A percentile compares a stretch with the other conserved stretches of the same genome.
Evolutionary conservation across 2,113 vertebrate genomes (phyloP).

Genomic region (Otocyon megalotis): DNA sequence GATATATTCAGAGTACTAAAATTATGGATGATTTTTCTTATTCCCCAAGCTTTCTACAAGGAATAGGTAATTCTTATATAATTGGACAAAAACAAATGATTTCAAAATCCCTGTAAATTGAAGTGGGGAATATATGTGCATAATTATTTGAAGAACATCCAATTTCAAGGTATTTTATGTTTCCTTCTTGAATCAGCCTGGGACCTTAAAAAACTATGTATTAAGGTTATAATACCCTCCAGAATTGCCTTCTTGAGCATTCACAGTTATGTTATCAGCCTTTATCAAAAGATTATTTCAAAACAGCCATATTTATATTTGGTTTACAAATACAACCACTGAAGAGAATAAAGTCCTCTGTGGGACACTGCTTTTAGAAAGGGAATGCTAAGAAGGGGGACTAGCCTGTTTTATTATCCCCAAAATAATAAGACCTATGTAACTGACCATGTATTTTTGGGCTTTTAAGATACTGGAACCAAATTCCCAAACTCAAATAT

Average conservation of each 20-base stretch:
- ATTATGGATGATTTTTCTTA: neutral
- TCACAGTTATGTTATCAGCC: neutral
- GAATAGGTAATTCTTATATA: neutral
- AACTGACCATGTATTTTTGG: neutral
- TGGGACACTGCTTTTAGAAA: neutral
- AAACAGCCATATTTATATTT: neutral
- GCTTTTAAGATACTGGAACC: neutral
- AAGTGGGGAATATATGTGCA: neutral
- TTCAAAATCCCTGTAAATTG: neutral
- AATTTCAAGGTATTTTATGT: neutral
- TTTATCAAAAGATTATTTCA: neutral
- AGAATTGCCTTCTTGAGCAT: neutral
- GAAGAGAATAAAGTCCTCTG: neutral
- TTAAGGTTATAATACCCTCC: neutral
- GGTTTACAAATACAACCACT: neutral
- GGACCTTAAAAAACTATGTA: neutral
- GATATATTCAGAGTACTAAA: neutral
- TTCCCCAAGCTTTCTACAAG: neutral
- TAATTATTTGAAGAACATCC: neutral
- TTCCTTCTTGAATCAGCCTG: neutral
- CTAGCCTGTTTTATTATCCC: neutral
- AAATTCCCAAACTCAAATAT: neutral
- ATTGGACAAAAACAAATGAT: neutral
- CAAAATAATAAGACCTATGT: neutral
- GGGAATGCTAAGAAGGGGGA: neutral